phyloP scores from a whole-genome alignment of 1,140 invertebrate genomes.

The Eupristina koningsbergeri region DNA sequence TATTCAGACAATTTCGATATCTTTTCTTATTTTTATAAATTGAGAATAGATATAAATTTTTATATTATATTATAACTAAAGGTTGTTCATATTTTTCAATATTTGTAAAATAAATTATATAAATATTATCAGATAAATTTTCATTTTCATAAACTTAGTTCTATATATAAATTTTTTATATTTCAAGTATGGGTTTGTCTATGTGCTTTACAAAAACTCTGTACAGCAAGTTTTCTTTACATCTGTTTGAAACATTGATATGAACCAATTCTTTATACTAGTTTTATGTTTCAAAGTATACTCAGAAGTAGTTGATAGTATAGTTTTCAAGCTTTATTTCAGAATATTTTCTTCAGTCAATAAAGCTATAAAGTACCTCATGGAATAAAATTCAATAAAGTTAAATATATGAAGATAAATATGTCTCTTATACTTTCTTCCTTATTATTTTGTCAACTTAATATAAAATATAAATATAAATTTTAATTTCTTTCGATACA shows the following conservation, averaged over 20 bases:
- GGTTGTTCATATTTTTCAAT: no score
- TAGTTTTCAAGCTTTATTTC: constrained; percentile 36
- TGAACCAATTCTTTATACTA: constrained; percentile 26
- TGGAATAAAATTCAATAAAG: constrained; percentile 38
- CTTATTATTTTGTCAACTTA: neutral
- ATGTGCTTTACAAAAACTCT: neutral
- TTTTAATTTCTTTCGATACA: no score
- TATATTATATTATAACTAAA: no score
- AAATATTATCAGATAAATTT: no score
- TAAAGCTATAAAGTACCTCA: constrained; percentile 29
- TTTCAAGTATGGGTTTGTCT: neutral
- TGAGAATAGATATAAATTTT: no score
- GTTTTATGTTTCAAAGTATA: constrained; percentile 40
- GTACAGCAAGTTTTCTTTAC: constrained; percentile 30
- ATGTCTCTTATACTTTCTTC: neutral
- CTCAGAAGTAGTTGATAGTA: constrained; percentile 39
- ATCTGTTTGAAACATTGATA: constrained; percentile 45
- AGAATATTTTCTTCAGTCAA: constrained; percentile 35
- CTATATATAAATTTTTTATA: neutral
- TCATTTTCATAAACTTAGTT: neutral
- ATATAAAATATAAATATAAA: neutral
- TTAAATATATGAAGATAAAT: constrained; percentile 31
- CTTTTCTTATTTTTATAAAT: no score
- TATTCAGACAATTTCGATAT: no score
- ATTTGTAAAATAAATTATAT: no score